phyloP scores from a whole-genome alignment of 2,797 vertebrate species.

The Argya squamiceps region DNA sequence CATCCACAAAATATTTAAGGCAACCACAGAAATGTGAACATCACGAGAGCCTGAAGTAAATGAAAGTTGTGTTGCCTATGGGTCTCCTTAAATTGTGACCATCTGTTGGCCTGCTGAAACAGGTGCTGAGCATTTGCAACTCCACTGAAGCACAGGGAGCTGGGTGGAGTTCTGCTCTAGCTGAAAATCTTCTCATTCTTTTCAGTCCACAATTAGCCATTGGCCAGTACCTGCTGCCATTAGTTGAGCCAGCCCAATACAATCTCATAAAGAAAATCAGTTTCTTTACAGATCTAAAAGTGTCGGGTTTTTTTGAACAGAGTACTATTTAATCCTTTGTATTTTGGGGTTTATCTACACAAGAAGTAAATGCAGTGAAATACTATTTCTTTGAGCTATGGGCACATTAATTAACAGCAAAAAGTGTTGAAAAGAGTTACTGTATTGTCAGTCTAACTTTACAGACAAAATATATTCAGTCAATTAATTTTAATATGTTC shows the following conservation, averaged over 20 bases:
- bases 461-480: constrained; percentile 26
- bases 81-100: constrained; percentile 28
- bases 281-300: neutral
- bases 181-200: neutral
- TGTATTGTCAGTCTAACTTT: constrained; percentile 10
- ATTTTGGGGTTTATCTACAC: neutral
- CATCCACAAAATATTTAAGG: neutral
- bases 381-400: neutral
- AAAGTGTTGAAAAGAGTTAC: neutral
- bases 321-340: neutral
- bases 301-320: neutral
- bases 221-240: neutral
- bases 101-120: constrained; percentile 32
- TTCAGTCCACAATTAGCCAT: neutral
- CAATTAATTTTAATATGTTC: constrained; percentile 37
- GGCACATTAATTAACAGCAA: neutral
- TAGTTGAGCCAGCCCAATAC: neutral
- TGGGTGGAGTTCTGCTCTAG: neutral
- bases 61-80: neutral
- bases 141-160: neutral
- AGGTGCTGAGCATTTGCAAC: constrained; percentile 12
- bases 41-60: neutral
- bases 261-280: neutral
- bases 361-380: neutral
- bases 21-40: neutral